Evolutionary conservation across 2,113 vertebrate genomes (phyloP).

Genomic region (Proterorhinus semilunaris): DNA sequence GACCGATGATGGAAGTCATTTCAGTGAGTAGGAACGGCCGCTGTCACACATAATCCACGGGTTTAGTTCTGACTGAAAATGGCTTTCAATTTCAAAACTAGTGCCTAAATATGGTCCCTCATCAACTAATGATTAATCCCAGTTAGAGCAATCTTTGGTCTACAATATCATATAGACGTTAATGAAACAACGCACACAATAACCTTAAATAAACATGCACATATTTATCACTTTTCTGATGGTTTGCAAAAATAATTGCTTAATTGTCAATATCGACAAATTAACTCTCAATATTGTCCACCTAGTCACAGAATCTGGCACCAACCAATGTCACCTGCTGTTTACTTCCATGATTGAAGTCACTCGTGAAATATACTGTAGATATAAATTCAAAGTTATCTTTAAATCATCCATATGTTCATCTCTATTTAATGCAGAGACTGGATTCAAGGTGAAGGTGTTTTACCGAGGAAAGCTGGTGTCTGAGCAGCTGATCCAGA

Average conservation of each 20-base stretch:
- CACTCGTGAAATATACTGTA: too few relatives aligned
- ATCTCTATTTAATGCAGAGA: slow-evolving; percentile 60
- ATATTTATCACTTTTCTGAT: too few relatives aligned
- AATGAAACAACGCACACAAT: too few relatives aligned
- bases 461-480: slow-evolving; percentile 82
- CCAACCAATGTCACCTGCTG: not conserved
- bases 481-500: slow-evolving; percentile 63
- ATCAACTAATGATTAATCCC: not conserved
- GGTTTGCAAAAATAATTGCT: too few relatives aligned
- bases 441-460: slow-evolving; percentile 75
- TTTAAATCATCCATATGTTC: too few relatives aligned
- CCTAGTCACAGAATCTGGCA: not conserved
- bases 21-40: slow-evolving; percentile 59
- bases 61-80: not conserved
- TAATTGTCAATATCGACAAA: too few relatives aligned
- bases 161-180: too few relatives aligned
- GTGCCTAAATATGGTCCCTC: not conserved
- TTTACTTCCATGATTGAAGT: not conserved
- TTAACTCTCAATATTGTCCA: too few relatives aligned
- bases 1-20: slow-evolving; percentile 49
- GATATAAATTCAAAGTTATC: not conserved
- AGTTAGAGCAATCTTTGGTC: too few relatives aligned
- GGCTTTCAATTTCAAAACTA: not conserved
- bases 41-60: not conserved
- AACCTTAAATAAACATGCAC: too few relatives aligned